Evolutionary conservation across 35 echinoderm and acorn worm genomes (phyloP).

Genomic region (Amphiura filiformis): DNA sequence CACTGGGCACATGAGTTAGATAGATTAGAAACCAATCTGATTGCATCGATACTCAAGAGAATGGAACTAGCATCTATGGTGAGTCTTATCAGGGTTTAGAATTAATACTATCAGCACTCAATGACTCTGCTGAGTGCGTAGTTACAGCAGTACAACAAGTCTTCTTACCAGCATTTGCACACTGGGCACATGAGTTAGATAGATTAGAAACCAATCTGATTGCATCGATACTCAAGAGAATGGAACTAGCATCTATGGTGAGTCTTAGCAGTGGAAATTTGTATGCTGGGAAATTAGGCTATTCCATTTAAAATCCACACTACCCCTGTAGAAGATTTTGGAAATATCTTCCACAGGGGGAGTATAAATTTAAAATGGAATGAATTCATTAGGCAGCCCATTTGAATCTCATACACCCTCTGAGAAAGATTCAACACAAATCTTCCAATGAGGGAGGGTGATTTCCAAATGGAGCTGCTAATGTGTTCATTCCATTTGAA

Average conservation of each 20-base stretch:
- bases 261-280: neutral
- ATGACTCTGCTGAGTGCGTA: slow-evolving; percentile 63
- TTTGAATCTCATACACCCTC: too few relatives aligned
- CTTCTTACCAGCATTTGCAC: slow-evolving; percentile 88
- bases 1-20: slow-evolving; percentile 82
- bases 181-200: slow-evolving; percentile 82
- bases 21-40: slow-evolving; percentile 74
- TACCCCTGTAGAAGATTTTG: too few relatives aligned
- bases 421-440: too few relatives aligned
- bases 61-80: slow-evolving; percentile 84
- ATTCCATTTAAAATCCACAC: too few relatives aligned
- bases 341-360: too few relatives aligned
- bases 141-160: slow-evolving; percentile 66
- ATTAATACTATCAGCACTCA: slow-evolving; percentile 60
- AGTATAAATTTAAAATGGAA: too few relatives aligned
- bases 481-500: too few relatives aligned
- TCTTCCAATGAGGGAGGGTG: too few relatives aligned
- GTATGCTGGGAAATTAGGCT: too few relatives aligned
- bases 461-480: too few relatives aligned
- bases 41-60: slow-evolving; percentile 73
- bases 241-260: slow-evolving; percentile 87
- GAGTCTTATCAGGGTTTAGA: slow-evolving; percentile 77
- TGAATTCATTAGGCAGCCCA: too few relatives aligned
- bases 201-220: slow-evolving; percentile 80
- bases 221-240: slow-evolving; percentile 75